Evolutionary conservation across 92 coral and sea anemone genomes (phyloP).

Genomic region (Anthopleura xanthogrammica): DNA sequence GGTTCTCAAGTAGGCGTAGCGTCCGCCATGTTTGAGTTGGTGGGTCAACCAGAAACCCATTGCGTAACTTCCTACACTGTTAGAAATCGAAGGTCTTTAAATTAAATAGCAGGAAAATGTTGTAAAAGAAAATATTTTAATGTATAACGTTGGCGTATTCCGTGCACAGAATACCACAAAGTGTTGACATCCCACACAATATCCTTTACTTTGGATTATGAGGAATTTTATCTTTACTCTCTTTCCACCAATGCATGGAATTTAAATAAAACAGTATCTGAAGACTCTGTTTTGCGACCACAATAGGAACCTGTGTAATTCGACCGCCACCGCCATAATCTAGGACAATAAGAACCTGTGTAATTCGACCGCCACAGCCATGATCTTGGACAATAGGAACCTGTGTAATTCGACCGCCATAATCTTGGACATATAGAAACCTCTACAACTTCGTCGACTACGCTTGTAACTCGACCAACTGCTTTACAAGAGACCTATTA

Average conservation of each 20-base stretch:
- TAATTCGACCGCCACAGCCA: no score
- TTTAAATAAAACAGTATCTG: no score
- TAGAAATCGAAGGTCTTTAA: not conserved
- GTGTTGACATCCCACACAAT: not conserved
- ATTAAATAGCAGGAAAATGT: not conserved
- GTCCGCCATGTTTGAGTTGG: not conserved
- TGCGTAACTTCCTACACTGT: not conserved
- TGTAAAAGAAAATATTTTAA: not conserved
- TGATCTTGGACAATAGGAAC: no score
- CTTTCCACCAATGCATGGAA: no score
- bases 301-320: not conserved
- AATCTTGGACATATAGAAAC: no score
- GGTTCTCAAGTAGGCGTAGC: not conserved
- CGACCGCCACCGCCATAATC: not conserved
- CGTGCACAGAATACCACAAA: not conserved
- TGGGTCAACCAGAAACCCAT: not conserved
- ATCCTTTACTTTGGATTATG: not conserved
- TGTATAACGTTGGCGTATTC: not conserved
- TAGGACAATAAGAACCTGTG: not conserved
- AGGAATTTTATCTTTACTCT: not conserved
- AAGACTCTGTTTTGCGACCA: not conserved
- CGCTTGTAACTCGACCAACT: no score
- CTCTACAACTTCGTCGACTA: no score
- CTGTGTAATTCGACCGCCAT: not conserved
- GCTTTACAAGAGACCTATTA: no score